phyloP scores from a whole-genome alignment of 2,113 vertebrate species.

The Muntiacus reevesi region DNA sequence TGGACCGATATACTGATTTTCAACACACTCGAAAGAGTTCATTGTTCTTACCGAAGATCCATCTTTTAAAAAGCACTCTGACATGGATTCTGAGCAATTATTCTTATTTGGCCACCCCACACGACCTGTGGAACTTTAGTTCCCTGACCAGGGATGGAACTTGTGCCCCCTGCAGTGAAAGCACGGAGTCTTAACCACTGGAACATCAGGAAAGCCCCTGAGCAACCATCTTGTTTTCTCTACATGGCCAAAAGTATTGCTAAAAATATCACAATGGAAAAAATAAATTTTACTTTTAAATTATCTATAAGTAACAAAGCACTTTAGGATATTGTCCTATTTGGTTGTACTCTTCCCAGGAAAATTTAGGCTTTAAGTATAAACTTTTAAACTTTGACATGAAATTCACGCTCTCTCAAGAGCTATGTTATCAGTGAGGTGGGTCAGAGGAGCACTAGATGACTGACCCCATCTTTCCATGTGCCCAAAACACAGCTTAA shows the following conservation, averaged over 20 bases:
- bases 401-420: background rate
- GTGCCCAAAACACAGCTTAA: background rate
- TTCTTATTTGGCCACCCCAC: background rate
- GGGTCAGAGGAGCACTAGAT: background rate
- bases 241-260: background rate
- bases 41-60: background rate
- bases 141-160: background rate
- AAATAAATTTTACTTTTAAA: background rate
- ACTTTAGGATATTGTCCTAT: background rate
- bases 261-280: background rate
- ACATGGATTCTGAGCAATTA: background rate
- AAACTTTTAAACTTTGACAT: background rate
- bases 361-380: conserved; percentile 21
- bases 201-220: background rate
- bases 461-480: background rate
- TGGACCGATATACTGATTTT: background rate
- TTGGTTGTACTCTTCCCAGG: background rate
- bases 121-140: background rate
- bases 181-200: background rate
- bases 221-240: background rate
- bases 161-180: background rate
- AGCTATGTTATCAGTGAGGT: background rate
- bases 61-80: background rate
- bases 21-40: background rate
- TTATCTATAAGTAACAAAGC: background rate